These are phyloP conservation scores for Halcyon leucocephala DNA, from an alignment of 2,797 vertebrate species.

Conservation along the genomic window DNA sequence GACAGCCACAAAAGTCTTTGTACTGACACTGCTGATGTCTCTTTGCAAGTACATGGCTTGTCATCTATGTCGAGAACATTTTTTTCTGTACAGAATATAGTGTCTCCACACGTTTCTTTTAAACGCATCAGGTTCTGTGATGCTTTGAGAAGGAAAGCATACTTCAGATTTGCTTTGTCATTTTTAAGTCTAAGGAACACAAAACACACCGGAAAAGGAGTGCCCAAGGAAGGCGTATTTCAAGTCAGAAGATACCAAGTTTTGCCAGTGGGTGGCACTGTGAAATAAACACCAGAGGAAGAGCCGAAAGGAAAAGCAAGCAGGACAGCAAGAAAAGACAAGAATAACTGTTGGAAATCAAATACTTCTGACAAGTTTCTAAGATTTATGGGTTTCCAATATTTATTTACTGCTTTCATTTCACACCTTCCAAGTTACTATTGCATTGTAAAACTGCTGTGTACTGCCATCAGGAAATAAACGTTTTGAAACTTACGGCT, in stretches of 20 bases:
- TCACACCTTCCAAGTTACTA: slow-evolving; percentile 44
- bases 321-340: background rate
- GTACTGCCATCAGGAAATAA: slow-evolving; percentile 21
- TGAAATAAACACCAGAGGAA: background rate
- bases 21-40: background rate
- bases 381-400: slow-evolving; percentile 30
- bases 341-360: slow-evolving; percentile 30
- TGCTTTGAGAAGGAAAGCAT: background rate
- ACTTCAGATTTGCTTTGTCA: background rate
- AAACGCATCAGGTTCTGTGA: background rate
- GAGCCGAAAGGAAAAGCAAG: background rate
- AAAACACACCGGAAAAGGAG: background rate
- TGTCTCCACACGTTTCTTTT: background rate
- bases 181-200: background rate
- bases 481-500: slow-evolving; percentile 15
- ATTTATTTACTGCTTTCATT: slow-evolving; percentile 52
- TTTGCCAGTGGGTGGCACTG: slow-evolving; percentile 37
- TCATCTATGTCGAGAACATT: background rate
- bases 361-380: slow-evolving; percentile 41
- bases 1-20: background rate
- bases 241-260: background rate
- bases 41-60: background rate
- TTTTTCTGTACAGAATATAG: background rate
- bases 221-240: background rate
- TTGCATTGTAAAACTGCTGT: slow-evolving; percentile 35